Evolutionary conservation across 2,113 vertebrate species (phyloP), one percentile per base, ranked within the genome.

Genomic region (Carlito syrichta): DNA sequence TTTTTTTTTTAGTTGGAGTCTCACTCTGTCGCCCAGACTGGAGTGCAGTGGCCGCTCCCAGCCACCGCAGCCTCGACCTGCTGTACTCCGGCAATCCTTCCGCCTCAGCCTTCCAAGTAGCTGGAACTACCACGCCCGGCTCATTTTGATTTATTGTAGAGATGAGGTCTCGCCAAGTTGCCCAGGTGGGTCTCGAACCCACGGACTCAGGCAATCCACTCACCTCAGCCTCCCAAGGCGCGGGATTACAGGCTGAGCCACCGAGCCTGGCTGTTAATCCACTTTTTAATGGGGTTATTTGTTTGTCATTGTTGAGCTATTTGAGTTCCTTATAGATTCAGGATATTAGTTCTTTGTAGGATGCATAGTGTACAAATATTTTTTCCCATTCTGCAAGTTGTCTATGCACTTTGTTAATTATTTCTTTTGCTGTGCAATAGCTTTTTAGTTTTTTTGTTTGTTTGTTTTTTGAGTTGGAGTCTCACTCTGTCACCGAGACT

Each of bases 401-500:
- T n/a, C n/a, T n/a, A n/a, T n/a, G n/a, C n/a, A n/a, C n/a, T n/a
- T n/a, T n/a, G n/a, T n/a, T n/a, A n/a, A n/a, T n/a, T n/a, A n/a
- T n/a, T n/a, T n/a, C n/a, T n/a, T n/a, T n/a, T n/a, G n/a, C n/a
- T n/a, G n/a, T n/a, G n/a, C n/a, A n/a, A n/a, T n/a, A n/a, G n/a
- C n/a, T n/a, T n/a, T 60, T 78, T 85, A 86, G 84, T 92, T 94
- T 95, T 89, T 48, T 68, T 86, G 60, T 92, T 79, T 89, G n/a
- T n/a, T 50, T 58, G 20, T 58, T 58, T 58, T 58, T 58, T 58
- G 56, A 58, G 56, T 23, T 58, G 56, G 25, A 58, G 22, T 58
- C 56, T 58, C 56, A 23, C 56, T 58, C 56, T 58, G 22, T 58
- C 56, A 58, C 56, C 22, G 20, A 58, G 56, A 23, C 56, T 58